Percentiles rank a stretch among this genome's conserved stretches.
These are phyloP conservation scores for Allygus modestus DNA, from an alignment of 2,888 invertebrate genomes.

Conservation along the genomic window DNA sequence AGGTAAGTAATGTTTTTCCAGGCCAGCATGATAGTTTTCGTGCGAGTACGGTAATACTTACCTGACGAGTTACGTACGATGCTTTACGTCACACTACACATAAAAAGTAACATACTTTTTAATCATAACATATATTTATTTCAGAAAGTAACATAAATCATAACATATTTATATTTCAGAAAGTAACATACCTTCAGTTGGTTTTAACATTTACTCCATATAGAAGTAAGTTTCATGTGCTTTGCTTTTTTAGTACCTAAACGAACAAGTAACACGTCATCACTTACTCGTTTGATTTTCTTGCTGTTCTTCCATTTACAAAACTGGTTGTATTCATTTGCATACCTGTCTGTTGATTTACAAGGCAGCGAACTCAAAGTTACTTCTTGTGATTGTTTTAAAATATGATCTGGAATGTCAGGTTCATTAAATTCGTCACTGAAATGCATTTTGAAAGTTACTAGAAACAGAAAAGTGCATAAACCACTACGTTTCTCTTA, in stretches of 20 bases:
- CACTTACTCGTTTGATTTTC: background rate
- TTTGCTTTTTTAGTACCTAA: background rate
- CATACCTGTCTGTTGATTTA: background rate
- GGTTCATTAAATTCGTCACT: background rate
- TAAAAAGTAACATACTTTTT: too few relatives aligned
- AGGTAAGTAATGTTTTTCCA: too few relatives aligned
- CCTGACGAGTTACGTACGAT: too few relatives aligned
- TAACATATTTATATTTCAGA: too few relatives aligned
- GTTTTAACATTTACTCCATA: slow-evolving; percentile 46
- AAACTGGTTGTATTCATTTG: background rate
- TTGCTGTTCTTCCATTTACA: slow-evolving; percentile 1
- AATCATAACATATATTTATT: too few relatives aligned
- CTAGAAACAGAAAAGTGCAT: background rate
- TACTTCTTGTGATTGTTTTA: background rate
- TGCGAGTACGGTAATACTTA: too few relatives aligned
- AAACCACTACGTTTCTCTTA: too few relatives aligned
- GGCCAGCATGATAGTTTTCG: too few relatives aligned
- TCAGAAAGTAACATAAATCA: too few relatives aligned
- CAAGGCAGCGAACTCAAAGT: background rate
- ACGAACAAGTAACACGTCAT: too few relatives aligned
- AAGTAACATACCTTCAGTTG: too few relatives aligned
- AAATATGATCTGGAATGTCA: background rate
- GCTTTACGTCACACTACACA: too few relatives aligned
- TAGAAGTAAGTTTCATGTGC: slow-evolving; percentile 31
- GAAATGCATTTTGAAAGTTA: background rate